Percentiles rank a stretch among this genome's conserved stretches.
These are phyloP conservation scores for Pogonophryne albipinna DNA, from an alignment of 2,797 vertebrate species.

Conservation along the genomic window DNA sequence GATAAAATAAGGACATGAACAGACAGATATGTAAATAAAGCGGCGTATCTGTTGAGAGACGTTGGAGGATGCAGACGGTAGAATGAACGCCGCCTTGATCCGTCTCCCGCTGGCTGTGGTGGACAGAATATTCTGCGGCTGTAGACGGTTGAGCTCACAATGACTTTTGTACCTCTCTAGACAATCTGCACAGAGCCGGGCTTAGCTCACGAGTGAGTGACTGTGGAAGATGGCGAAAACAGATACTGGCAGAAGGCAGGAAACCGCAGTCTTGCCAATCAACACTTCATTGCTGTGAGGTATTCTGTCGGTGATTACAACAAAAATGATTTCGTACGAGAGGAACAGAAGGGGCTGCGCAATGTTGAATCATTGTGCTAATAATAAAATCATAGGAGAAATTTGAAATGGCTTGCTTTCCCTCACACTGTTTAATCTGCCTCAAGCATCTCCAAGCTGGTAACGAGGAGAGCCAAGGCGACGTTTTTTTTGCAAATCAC, in stretches of 20 bases:
- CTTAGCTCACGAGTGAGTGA: slow-evolving; percentile 71
- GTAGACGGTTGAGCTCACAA: slow-evolving; percentile 72
- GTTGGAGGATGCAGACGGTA: slow-evolving; percentile 59
- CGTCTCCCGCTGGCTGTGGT: slow-evolving; percentile 62
- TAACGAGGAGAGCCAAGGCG: slow-evolving; percentile 74
- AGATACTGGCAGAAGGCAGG: slow-evolving; percentile 77
- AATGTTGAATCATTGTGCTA: slow-evolving; percentile 65
- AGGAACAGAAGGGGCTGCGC: slow-evolving; percentile 71
- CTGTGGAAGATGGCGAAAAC: slow-evolving; percentile 77
- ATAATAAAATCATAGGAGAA: slow-evolving; percentile 79
- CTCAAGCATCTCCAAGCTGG: slow-evolving; percentile 77
- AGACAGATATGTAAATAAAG: slow-evolving; percentile 74
- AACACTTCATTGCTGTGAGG: slow-evolving; percentile 74
- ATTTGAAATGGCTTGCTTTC: slow-evolving; percentile 70
- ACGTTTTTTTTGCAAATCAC: slow-evolving; percentile 79
- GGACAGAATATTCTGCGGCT: slow-evolving; percentile 73
- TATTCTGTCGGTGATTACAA: slow-evolving; percentile 72
- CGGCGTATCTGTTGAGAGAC: slow-evolving; percentile 59
- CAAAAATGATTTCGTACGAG: slow-evolving; percentile 67
- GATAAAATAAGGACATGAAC: slow-evolving; percentile 69
- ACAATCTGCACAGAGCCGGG: slow-evolving; percentile 71
- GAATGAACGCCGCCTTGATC: slow-evolving; percentile 61
- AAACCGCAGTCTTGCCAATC: slow-evolving; percentile 74
- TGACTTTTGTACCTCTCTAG: slow-evolving; percentile 72
- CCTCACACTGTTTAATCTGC: slow-evolving; percentile 75